A percentile compares a stretch with the other conserved stretches of the same genome.
phyloP scores from a whole-genome alignment of 2,888 invertebrate genomes.

The Acanthococcus lagerstroemiae region DNA sequence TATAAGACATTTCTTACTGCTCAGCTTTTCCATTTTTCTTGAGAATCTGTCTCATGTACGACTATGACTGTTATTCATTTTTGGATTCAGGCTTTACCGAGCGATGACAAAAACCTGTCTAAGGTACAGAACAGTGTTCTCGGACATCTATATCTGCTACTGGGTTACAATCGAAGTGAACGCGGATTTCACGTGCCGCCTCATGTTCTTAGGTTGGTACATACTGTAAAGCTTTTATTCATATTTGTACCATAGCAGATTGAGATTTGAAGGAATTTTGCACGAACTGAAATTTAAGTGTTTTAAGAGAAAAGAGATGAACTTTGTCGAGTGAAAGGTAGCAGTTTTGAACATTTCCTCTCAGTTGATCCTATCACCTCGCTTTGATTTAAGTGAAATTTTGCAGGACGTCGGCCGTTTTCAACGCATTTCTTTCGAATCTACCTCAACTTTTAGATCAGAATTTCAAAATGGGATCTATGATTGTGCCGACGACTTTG shows the following conservation, averaged over 20 bases:
- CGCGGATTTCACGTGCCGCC: slow-evolving; percentile 86
- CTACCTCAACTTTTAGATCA: slow-evolving; percentile 90
- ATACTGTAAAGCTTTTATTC: too few relatives aligned
- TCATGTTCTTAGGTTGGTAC: slow-evolving; percentile 69
- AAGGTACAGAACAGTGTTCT: slow-evolving; percentile 79
- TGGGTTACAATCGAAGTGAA: slow-evolving; percentile 88
- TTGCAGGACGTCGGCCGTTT: slow-evolving; percentile 76
- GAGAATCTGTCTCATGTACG: too few relatives aligned
- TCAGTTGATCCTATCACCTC: not conserved
- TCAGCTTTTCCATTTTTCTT: too few relatives aligned
- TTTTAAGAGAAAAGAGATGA: too few relatives aligned
- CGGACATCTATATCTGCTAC: slow-evolving; percentile 77
- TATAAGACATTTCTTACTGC: too few relatives aligned
- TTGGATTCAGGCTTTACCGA: slow-evolving; percentile 62
- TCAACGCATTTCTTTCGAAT: slow-evolving; percentile 90
- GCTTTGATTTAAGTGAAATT: not conserved
- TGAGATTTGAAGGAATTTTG: too few relatives aligned
- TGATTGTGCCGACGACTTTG: slow-evolving; percentile 74
- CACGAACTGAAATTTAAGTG: too few relatives aligned
- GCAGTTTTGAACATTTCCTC: slow-evolving; percentile 22
- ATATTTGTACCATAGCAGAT: too few relatives aligned
- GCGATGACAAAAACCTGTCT: slow-evolving; percentile 70
- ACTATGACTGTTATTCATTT: not conserved
- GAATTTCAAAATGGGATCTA: slow-evolving; percentile 86
- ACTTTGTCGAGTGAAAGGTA: too few relatives aligned